Evolutionary conservation across 2,113 vertebrate genomes (phyloP), one percentile per base, ranked within the genome.

Genomic region (Benitochromis conjunctus): DNA sequence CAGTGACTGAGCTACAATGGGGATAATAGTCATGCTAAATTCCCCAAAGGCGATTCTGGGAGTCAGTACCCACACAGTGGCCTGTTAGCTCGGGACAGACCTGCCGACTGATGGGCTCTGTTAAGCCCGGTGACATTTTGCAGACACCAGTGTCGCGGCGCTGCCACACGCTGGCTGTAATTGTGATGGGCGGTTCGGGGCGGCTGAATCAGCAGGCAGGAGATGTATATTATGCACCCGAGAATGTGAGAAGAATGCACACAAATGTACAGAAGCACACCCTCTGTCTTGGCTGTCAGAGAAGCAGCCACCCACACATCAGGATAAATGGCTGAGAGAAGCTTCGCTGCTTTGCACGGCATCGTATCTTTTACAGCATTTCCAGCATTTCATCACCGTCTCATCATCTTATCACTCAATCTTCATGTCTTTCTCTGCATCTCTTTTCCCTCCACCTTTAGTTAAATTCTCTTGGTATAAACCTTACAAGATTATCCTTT

Each of bases 41-140:
- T 57, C 38, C 62, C 48, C 16, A 11, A 1, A 38, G 53, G 74
- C 9, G 41, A 26, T 58, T 56, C 9, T 66, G 26, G 55, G 66
- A 64, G 38, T 84, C 76, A 46, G 48, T 69, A 29, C n/a, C 81
- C 86, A 80, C 80, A 74, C 82, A 69, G 58, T 2, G 6, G 36
- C 60, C 84, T 86, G 76, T 80, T 79, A 56, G 82, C 64, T 8
- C 74, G 13, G 78, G 85, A 71, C 55, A n/a, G 66, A 86, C 79
- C 88, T 53, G 85, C 7, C n/a, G 80, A 91, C 84, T 58, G 90
- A 90, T 81, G 81, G 34, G 19, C 43, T 53, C 11, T 11, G 21
- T 82, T 80, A 87, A 69, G 77, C 84, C 62, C 11, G 7, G 48
- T 89, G 92, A 93, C 94, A 92, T 85, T 85, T 71, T 90, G 88